Evolutionary conservation across 2,888 invertebrate genomes (phyloP).

Genomic region (Theretra japonica): DNA sequence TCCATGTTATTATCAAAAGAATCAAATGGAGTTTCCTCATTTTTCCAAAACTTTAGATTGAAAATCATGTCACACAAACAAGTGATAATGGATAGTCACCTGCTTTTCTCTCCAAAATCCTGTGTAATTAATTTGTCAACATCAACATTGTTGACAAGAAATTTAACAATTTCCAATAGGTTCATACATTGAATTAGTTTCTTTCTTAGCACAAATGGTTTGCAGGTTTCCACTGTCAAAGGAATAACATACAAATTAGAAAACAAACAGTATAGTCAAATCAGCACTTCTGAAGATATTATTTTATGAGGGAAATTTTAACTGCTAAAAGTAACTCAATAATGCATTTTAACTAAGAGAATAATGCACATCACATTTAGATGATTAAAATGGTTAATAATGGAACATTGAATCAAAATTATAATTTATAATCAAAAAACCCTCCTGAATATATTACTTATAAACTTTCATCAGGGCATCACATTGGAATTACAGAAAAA

Average conservation of each 20-base stretch:
- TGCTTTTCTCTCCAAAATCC: constrained; percentile 53
- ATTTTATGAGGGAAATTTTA: too few relatives aligned
- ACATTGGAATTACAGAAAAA: too few relatives aligned
- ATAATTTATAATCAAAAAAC: too few relatives aligned
- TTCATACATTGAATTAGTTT: constrained; percentile 72
- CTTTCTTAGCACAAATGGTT: constrained; percentile 67
- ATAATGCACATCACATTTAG: too few relatives aligned
- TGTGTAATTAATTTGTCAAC: constrained; percentile 61
- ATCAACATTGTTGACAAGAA: constrained; percentile 66
- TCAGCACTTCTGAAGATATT: too few relatives aligned
- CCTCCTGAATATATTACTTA: too few relatives aligned
- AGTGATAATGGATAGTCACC: constrained; percentile 48
- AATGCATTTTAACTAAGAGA: too few relatives aligned
- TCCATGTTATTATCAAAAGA: constrained; percentile 30
- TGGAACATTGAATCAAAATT: too few relatives aligned
- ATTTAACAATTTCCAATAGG: constrained; percentile 71
- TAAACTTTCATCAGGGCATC: too few relatives aligned
- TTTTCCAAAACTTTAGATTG: too few relatives aligned
- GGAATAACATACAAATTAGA: constrained; percentile 37
- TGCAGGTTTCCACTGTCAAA: constrained; percentile 75
- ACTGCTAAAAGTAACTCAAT: too few relatives aligned
- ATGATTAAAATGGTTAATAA: too few relatives aligned
- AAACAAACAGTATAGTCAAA: background rate
- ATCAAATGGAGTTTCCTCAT: constrained; percentile 28
- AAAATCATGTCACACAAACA: background rate